Conservation (phyloP, 2,113 vertebrate species). For the Platysternon megacephalum region DNA sequence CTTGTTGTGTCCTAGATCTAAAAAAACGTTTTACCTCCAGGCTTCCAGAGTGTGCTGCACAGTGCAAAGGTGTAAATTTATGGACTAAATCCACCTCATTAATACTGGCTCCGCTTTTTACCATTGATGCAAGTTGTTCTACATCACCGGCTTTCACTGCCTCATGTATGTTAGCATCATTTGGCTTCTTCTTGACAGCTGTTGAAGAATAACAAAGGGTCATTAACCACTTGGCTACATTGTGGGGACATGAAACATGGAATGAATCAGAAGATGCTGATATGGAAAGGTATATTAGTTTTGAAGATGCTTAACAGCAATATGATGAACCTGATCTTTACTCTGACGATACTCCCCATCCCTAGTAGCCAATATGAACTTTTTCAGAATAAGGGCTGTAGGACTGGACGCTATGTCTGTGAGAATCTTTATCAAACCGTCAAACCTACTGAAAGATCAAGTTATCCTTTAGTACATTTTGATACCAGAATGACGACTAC, state of each 20-base stretch:
- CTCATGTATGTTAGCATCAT: constrained; percentile 71
- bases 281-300: neutral
- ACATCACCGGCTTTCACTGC: constrained; percentile 80
- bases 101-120: constrained; percentile 72
- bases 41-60: constrained; percentile 85
- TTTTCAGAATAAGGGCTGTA: fast-evolving
- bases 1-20: neutral
- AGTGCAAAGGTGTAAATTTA: constrained; percentile 83
- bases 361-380: neutral
- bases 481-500: neutral
- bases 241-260: neutral
- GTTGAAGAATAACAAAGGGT: constrained; percentile 32
- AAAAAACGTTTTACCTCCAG: constrained; percentile 79
- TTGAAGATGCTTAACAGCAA: neutral
- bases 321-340: neutral
- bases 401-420: fast-evolving
- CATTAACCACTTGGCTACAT: neutral
- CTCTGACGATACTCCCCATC: neutral
- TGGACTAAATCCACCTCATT: constrained; percentile 80
- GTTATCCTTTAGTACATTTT: neutral
- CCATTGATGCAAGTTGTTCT: constrained; percentile 73
- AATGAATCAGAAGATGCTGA: neutral
- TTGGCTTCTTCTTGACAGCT: constrained; percentile 70
- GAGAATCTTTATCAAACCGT: neutral
- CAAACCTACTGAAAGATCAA: neutral